These are phyloP conservation scores for Eupithecia dodoneata DNA, from an alignment of 2,888 invertebrate genomes.

Conservation along the genomic window DNA sequence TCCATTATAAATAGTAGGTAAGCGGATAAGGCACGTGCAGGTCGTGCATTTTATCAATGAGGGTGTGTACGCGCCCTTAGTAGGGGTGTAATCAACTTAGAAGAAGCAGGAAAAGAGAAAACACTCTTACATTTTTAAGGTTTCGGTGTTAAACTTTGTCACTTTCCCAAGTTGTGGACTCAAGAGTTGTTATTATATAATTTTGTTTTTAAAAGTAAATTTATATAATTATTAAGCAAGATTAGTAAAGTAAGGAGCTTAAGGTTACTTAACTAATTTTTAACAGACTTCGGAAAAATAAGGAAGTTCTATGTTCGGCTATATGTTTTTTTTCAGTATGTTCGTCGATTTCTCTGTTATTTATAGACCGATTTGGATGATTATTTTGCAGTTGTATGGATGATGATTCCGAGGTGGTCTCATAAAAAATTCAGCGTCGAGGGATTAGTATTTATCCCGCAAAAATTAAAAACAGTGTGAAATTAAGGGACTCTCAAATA, in stretches of 20 bases:
- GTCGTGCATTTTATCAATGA: conserved; percentile 73
- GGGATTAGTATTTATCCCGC: too few relatives aligned
- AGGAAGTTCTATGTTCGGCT: too few relatives aligned
- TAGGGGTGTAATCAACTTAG: conserved; percentile 40
- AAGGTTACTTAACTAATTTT: background rate
- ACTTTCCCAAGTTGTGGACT: background rate
- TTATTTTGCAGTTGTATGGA: too few relatives aligned
- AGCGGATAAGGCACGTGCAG: conserved; percentile 79
- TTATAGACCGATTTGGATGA: too few relatives aligned
- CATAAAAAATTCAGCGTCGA: too few relatives aligned
- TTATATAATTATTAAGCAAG: background rate
- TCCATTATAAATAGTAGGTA: conserved; percentile 76
- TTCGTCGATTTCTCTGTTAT: too few relatives aligned
- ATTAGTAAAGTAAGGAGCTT: background rate
- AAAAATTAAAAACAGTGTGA: too few relatives aligned
- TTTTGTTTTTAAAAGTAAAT: background rate
- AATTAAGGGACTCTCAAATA: too few relatives aligned
- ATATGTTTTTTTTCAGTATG: too few relatives aligned
- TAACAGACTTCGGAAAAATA: background rate
- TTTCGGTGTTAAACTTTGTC: background rate
- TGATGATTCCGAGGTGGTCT: too few relatives aligned
- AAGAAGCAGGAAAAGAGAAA: background rate
- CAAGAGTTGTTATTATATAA: background rate
- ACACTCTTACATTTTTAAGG: background rate
- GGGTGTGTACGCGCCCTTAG: conserved; percentile 60